phyloP scores from a whole-genome alignment of 2,888 invertebrate species.

The Dendrolimus houi region DNA sequence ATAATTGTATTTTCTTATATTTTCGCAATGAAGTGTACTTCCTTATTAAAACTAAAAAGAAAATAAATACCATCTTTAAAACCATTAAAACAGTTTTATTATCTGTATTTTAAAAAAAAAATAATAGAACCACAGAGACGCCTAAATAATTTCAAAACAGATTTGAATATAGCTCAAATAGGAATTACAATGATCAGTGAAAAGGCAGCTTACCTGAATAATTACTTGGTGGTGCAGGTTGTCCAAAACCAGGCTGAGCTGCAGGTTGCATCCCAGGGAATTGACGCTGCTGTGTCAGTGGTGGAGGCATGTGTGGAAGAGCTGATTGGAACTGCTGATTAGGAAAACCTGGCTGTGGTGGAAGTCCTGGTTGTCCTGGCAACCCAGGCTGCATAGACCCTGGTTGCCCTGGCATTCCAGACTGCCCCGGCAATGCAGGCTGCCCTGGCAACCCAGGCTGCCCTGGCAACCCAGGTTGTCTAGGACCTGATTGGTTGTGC shows the following conservation, averaged over 20 bases:
- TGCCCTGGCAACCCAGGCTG: constrained; percentile 20
- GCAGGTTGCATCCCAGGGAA: constrained; percentile 30
- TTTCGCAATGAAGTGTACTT: too few species aligned
- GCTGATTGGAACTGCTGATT: constrained; percentile 32
- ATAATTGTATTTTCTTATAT: too few species aligned
- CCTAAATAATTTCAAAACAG: too few species aligned
- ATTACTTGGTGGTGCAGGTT: constrained; percentile 30
- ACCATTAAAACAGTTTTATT: too few species aligned
- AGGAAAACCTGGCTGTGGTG: constrained; percentile 17
- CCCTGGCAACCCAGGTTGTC: constrained; percentile 18
- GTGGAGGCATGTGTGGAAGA: constrained; percentile 66
- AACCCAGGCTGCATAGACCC: constrained; percentile 12
- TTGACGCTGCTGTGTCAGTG: constrained; percentile 43
- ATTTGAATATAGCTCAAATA: too few species aligned
- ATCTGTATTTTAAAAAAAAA: too few species aligned
- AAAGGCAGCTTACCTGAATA: constrained; percentile 31
- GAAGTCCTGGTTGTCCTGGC: constrained; percentile 15
- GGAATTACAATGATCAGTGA: too few species aligned
- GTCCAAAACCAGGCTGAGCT: constrained; percentile 35
- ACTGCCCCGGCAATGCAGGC: constrained; percentile 11
- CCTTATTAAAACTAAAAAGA: too few species aligned
- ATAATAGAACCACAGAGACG: too few species aligned
- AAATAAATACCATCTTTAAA: too few species aligned
- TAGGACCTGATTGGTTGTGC: constrained; percentile 10
- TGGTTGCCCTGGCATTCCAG: constrained; percentile 5